Evolutionary conservation across 1,140 invertebrate species (phyloP).

Genomic region (Bombus ignitus): DNA sequence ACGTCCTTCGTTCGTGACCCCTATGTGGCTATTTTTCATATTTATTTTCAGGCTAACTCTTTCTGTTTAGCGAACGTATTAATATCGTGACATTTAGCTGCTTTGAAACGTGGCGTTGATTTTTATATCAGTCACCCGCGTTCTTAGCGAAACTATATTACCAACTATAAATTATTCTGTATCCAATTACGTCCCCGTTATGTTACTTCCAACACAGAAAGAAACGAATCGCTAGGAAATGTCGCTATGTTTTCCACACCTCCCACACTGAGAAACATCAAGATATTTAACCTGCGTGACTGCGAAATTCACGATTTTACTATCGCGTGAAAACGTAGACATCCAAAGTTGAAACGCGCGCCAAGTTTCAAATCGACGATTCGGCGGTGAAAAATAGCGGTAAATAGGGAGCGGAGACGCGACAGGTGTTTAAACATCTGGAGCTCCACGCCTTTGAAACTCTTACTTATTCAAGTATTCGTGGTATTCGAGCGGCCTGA

Average conservation of each 20-base stretch:
- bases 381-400: conserved; percentile 44
- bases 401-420: conserved; percentile 2
- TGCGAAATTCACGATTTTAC: neutral
- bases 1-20: neutral
- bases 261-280: too few species aligned
- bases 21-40: neutral
- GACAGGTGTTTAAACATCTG: conserved; percentile 66
- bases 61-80: too few species aligned
- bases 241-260: too few species aligned
- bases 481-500: conserved; percentile 15
- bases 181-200: neutral
- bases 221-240: too few species aligned
- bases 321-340: neutral
- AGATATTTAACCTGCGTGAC: too few species aligned
- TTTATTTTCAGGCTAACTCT: too few species aligned
- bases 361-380: neutral
- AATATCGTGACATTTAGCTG: too few species aligned
- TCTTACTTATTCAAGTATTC: conserved; percentile 32
- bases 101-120: too few species aligned
- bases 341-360: neutral
- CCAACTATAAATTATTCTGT: too few species aligned
- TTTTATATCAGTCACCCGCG: too few species aligned
- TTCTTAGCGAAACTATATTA: too few species aligned
- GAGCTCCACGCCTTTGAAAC: conserved; percentile 16
- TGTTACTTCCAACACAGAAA: too few species aligned